phyloP scores from a whole-genome alignment of 2,888 invertebrate species.

The Sinodicranocentrus sp. region DNA sequence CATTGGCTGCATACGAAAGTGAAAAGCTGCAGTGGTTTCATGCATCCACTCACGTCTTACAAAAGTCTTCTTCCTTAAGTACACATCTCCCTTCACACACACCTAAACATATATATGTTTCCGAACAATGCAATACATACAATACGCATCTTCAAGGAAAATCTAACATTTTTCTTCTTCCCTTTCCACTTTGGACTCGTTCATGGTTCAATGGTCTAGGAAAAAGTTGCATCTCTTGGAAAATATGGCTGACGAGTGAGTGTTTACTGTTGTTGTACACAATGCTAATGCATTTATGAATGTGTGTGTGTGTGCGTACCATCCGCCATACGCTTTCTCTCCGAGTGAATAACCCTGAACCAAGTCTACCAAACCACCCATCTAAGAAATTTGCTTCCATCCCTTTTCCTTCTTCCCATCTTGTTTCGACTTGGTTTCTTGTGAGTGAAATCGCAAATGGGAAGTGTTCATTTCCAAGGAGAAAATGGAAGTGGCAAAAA shows the following conservation, averaged over 20 bases:
- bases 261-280: conserved; percentile 12
- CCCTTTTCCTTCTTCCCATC: conserved; percentile 11
- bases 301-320: background rate
- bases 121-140: background rate
- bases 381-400: conserved; percentile 42
- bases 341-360: background rate
- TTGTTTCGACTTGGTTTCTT: background rate
- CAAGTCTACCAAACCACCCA: background rate
- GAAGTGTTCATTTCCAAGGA: conserved; percentile 8
- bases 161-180: background rate
- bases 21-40: background rate
- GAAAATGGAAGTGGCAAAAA: conserved; percentile 15
- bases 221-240: conserved; percentile 33
- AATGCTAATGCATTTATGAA: background rate
- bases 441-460: conserved; percentile 30
- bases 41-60: background rate
- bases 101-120: background rate
- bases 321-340: background rate
- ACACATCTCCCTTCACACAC: background rate
- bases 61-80: background rate
- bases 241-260: conserved; percentile 9
- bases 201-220: conserved; percentile 23
- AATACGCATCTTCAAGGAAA: background rate
- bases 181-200: conserved; percentile 15
- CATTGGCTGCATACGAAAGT: conserved; percentile 30